Percentiles rank a stretch among this genome's conserved stretches.
Conservation (phyloP, 2,888 invertebrate genomes). For the Automeris io region DNA sequence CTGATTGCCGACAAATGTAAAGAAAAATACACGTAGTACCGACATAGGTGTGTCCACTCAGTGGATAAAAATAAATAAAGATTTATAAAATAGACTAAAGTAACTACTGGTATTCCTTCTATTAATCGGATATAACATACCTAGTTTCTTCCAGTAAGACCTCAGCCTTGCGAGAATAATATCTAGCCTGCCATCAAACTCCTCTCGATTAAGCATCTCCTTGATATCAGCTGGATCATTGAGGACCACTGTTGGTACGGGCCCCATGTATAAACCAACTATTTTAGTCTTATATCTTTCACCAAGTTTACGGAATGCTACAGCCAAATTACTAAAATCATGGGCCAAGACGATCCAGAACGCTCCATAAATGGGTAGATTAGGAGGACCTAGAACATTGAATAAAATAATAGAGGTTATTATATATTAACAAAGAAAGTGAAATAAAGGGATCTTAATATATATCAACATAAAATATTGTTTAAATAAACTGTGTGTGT, state of each 20-base stretch:
- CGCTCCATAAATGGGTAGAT: constrained; percentile 79
- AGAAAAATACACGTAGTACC: too few relatives aligned
- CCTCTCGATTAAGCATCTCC: constrained; percentile 75
- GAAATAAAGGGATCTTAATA: too few relatives aligned
- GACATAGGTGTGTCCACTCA: too few relatives aligned
- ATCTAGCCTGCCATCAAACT: constrained; percentile 79
- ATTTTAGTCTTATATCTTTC: constrained; percentile 78
- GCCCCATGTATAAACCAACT: constrained; percentile 76
- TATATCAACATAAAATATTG: too few relatives aligned
- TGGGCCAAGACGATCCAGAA: constrained; percentile 76
- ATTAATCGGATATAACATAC: constrained; percentile 29
- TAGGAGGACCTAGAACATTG: constrained; percentile 75
- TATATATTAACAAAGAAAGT: too few relatives aligned
- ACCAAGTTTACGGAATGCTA: constrained; percentile 64
- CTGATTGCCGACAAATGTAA: too few relatives aligned
- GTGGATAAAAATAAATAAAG: too few relatives aligned
- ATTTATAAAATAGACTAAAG: too few relatives aligned
- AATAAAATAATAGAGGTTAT: too few relatives aligned
- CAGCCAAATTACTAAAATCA: constrained; percentile 68
- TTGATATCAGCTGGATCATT: constrained; percentile 74
- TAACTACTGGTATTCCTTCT: too few relatives aligned
- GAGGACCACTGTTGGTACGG: constrained; percentile 61
- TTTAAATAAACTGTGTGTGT: too few relatives aligned
- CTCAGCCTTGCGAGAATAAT: constrained; percentile 64
- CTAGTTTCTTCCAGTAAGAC: constrained; percentile 72